Conservation (phyloP, 2,888 invertebrate genomes). For the Mythimna lalbum region DNA sequence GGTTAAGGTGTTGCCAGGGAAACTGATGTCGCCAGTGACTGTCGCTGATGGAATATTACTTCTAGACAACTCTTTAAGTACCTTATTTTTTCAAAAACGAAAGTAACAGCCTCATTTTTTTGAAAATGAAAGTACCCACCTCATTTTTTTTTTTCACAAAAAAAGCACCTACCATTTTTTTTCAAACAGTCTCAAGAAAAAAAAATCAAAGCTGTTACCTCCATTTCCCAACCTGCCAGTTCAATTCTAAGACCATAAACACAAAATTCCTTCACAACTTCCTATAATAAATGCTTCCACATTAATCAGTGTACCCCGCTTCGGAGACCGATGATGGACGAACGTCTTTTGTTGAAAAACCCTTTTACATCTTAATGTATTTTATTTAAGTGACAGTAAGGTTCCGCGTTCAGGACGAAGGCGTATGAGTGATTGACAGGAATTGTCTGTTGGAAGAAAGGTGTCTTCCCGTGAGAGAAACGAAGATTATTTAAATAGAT, state of each 20-base stretch:
- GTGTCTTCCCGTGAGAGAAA: conserved; percentile 8
- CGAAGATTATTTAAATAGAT: conserved; percentile 20
- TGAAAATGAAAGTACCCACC: too few relatives aligned
- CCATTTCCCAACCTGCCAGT: background rate
- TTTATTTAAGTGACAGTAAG: conserved; percentile 54
- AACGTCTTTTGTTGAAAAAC: conserved; percentile 60
- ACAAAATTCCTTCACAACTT: conserved; percentile 59
- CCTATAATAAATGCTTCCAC: conserved; percentile 55
- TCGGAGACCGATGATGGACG: conserved; percentile 56
- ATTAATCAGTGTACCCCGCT: conserved; percentile 61
- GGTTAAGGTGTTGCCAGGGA: conserved; percentile 34
- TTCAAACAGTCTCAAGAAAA: background rate
- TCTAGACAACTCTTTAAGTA: too few relatives aligned
- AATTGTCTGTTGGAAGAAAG: conserved; percentile 22
- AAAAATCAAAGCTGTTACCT: conserved; percentile 3
- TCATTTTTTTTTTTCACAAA: too few relatives aligned
- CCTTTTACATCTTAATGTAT: conserved; percentile 63
- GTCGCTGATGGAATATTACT: too few relatives aligned
- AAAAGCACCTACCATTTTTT: too few relatives aligned
- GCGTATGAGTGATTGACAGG: conserved; percentile 45
- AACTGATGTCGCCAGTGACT: too few relatives aligned
- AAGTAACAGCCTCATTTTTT: too few relatives aligned
- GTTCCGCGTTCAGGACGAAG: conserved; percentile 11
- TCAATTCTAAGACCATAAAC: conserved; percentile 45
- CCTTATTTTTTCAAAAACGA: too few relatives aligned